Evolutionary conservation across 2,797 vertebrate genomes (phyloP).

Genomic region (Tamandua tetradactyla): DNA sequence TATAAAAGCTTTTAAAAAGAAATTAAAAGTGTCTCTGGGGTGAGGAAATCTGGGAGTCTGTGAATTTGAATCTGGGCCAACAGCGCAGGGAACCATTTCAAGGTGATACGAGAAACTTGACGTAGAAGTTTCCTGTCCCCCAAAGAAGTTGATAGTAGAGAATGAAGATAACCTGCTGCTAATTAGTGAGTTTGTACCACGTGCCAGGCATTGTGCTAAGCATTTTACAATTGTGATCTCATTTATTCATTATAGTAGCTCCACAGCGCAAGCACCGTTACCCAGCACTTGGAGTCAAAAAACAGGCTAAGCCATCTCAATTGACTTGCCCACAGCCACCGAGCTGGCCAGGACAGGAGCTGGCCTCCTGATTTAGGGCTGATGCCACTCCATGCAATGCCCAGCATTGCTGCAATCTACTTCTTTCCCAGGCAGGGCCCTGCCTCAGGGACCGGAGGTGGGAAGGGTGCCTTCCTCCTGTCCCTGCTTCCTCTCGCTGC

Average conservation of each 20-base stretch:
- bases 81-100: background rate
- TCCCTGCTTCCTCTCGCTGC: background rate
- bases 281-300: background rate
- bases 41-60: background rate
- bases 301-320: background rate
- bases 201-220: fast-evolving
- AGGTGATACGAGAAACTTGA: background rate
- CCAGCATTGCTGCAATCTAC: fast-evolving
- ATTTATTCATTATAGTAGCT: fast-evolving
- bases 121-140: background rate
- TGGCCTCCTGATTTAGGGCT: background rate
- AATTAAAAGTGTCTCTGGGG: background rate
- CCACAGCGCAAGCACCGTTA: fast-evolving
- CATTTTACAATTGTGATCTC: fast-evolving
- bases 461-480: background rate
- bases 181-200: fast-evolving
- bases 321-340: background rate
- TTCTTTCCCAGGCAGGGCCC: background rate
- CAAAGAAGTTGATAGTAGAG: background rate
- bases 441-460: background rate
- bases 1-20: background rate
- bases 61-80: background rate
- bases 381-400: fast-evolving
- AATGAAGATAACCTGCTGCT: fast-evolving
- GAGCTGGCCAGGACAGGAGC: too few relatives aligned